These are phyloP conservation scores for Hymenochirus boettgeri DNA, from an alignment of 2,113 vertebrate species.

Conservation along the genomic window DNA sequence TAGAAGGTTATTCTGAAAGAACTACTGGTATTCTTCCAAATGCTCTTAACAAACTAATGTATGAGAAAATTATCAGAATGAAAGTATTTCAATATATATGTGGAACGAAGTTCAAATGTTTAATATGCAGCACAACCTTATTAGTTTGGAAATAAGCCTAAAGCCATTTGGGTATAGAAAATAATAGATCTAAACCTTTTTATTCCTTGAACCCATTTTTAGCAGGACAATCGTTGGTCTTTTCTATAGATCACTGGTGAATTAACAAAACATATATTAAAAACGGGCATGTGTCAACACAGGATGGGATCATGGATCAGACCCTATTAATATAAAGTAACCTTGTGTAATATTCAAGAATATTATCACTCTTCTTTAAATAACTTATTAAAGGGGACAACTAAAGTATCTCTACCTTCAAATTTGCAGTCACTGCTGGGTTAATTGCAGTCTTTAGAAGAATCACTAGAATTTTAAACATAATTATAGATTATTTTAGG, in stretches of 20 bases:
- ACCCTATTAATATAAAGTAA: too few species aligned
- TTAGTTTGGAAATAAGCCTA: neutral
- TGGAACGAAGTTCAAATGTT: neutral
- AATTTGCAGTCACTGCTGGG: too few species aligned
- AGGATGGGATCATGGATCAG: too few species aligned
- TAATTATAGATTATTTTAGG: too few species aligned
- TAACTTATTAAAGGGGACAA: too few species aligned
- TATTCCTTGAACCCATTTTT: neutral
- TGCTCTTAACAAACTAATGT: neutral
- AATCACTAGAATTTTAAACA: too few species aligned
- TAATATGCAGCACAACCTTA: neutral
- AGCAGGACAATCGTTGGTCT: neutral
- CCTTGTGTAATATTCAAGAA: too few species aligned
- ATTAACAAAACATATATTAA: too few species aligned
- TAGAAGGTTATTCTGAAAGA: neutral
- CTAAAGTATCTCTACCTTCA: too few species aligned
- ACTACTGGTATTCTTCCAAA: neutral
- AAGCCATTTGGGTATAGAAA: neutral
- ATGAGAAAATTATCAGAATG: neutral
- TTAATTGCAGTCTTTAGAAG: too few species aligned
- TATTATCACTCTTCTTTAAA: too few species aligned
- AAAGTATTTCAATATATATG: neutral
- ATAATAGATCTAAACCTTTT: neutral
- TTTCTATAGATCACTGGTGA: neutral
- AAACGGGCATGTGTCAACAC: too few species aligned